These are phyloP conservation scores for Xylophagus ater DNA, from an alignment of 2,888 invertebrate genomes.

Conservation along the genomic window DNA sequence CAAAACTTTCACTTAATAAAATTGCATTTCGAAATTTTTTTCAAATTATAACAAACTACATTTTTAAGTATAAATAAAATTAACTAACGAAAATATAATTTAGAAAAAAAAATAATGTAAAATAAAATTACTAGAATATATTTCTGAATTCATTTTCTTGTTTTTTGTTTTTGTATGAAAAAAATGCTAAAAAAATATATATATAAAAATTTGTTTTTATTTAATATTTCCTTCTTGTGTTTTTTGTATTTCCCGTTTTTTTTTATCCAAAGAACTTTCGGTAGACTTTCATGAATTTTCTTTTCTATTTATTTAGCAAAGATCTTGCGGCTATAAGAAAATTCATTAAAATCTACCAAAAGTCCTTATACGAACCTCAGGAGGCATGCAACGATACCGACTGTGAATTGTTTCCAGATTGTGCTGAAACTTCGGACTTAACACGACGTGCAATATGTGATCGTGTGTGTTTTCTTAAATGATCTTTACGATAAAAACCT, in stretches of 20 bases:
- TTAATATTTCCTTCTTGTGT: slow-evolving; percentile 1
- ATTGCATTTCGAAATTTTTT: too few species aligned
- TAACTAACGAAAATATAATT: neutral
- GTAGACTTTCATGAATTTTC: slow-evolving; percentile 13
- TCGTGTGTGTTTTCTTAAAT: slow-evolving; percentile 72
- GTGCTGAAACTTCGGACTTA: slow-evolving; percentile 72
- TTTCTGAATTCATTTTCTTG: neutral
- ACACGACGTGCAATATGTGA: slow-evolving; percentile 76
- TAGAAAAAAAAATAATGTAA: neutral
- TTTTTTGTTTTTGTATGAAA: neutral
- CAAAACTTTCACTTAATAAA: too few species aligned
- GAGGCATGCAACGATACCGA: slow-evolving; percentile 35
- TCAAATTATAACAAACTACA: too few species aligned
- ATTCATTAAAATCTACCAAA: slow-evolving; percentile 35
- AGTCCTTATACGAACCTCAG: slow-evolving; percentile 44
- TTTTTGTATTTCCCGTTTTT: neutral
- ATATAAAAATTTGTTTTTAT: slow-evolving; percentile 1
- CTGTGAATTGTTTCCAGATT: slow-evolving; percentile 42
- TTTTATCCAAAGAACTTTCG: slow-evolving; percentile 10
- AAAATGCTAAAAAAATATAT: slow-evolving; percentile 1
- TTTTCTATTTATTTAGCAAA: neutral
- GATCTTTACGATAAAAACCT: slow-evolving; percentile 80
- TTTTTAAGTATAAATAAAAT: too few species aligned
- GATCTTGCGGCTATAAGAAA: slow-evolving; percentile 8
- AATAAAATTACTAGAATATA: neutral